Evolutionary conservation across 2,797 vertebrate genomes (phyloP).

Genomic region (Hafferia zeledoni): DNA sequence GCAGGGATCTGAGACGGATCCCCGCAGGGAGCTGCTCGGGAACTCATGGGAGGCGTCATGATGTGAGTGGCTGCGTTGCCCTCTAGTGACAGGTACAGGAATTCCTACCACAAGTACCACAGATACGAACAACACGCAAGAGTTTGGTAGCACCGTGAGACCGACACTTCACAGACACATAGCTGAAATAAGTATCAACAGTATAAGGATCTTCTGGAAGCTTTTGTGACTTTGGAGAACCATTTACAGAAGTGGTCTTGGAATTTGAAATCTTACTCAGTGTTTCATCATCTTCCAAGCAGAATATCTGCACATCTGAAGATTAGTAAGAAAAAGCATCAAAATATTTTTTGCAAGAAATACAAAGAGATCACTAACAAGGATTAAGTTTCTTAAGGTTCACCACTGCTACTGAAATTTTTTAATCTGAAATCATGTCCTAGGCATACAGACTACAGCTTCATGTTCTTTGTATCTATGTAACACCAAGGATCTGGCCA

Average conservation of each 20-base stretch:
- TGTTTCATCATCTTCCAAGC: not conserved
- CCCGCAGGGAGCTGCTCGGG: not conserved
- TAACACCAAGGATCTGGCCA: not conserved
- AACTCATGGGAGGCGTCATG: rapidly evolving
- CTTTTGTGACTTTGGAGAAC: not conserved
- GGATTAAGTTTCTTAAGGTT: not conserved
- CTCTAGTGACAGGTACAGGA: slow-evolving; percentile 26
- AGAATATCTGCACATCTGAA: not conserved
- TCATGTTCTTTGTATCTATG: not conserved
- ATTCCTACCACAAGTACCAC: not conserved
- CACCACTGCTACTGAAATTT: not conserved
- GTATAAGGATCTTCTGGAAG: not conserved
- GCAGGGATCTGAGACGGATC: not conserved
- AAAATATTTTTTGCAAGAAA: not conserved
- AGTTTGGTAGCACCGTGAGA: rapidly evolving
- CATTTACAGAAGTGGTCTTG: not conserved
- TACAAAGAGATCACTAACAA: not conserved
- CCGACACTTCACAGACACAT: rapidly evolving
- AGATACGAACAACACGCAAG: rapidly evolving
- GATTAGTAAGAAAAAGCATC: not conserved
- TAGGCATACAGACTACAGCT: not conserved
- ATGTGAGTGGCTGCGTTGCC: not conserved
- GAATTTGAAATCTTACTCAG: not conserved
- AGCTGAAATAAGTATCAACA: rapidly evolving
- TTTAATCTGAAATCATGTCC: not conserved